Percentiles rank a stretch among this genome's conserved stretches.
Conservation (phyloP, 2,113 vertebrate species). For the Cinclus cinclus region DNA sequence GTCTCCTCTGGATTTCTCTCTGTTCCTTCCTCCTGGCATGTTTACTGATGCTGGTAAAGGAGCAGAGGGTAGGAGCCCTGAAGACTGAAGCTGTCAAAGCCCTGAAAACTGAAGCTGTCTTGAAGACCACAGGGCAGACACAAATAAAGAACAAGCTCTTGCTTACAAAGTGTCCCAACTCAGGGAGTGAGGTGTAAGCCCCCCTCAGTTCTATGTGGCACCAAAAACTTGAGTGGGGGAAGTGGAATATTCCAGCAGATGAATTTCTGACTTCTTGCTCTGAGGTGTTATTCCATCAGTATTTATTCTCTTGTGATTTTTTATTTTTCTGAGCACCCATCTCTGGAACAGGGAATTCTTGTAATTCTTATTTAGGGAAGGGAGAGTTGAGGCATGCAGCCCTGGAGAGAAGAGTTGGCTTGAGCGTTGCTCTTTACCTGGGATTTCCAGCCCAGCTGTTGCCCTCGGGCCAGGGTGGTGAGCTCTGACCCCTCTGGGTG, state of each 20-base stretch:
- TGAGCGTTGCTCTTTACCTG: neutral
- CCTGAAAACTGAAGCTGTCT: neutral
- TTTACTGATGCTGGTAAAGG: neutral
- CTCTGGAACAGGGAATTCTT: neutral
- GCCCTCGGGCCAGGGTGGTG: neutral
- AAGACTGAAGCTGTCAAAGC: neutral
- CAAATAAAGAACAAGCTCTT: neutral
- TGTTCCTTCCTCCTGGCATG: neutral
- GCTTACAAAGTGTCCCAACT: neutral
- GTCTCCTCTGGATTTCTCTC: neutral
- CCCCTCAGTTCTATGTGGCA: fast-evolving
- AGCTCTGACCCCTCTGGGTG: neutral
- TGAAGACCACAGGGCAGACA: neutral
- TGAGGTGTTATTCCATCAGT: neutral
- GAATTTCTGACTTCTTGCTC: neutral
- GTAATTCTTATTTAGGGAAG: neutral
- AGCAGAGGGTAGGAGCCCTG: neutral
- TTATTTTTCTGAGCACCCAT: neutral
- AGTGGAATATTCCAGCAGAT: neutral
- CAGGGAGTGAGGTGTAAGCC: neutral
- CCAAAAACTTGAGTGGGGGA: neutral
- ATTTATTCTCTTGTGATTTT: neutral
- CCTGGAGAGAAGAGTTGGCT: neutral
- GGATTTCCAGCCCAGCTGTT: neutral
- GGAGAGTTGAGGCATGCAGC: neutral